Percentiles rank a stretch among this genome's conserved stretches.
phyloP scores from a whole-genome alignment of 2,888 invertebrate genomes.

The Diaperis boleti region DNA sequence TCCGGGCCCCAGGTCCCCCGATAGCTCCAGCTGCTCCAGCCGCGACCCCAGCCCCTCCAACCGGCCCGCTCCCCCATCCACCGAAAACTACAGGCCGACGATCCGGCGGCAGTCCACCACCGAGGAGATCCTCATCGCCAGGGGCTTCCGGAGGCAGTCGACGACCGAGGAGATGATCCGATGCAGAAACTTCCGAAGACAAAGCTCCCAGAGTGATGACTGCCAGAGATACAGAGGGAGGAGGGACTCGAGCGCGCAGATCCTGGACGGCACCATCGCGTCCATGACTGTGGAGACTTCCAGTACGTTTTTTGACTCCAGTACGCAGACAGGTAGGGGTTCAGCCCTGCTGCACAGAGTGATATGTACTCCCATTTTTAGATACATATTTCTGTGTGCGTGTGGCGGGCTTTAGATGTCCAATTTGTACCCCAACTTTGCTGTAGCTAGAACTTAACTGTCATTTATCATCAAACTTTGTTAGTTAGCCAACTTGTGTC shows the following conservation, averaged over 20 bases:
- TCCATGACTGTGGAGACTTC: constrained; percentile 95
- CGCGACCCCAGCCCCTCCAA: constrained; percentile 88
- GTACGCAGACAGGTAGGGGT: constrained; percentile 89
- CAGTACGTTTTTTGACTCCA: constrained; percentile 92
- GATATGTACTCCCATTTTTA: too few species aligned
- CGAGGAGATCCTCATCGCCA: constrained; percentile 90
- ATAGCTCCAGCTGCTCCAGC: constrained; percentile 84
- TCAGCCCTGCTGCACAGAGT: too few species aligned
- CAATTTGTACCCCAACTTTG: too few species aligned
- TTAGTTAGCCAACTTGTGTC: too few species aligned
- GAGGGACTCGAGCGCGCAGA: constrained; percentile 89
- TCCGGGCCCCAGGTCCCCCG: constrained; percentile 71
- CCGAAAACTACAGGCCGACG: constrained; percentile 75
- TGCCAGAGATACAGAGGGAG: constrained; percentile 73
- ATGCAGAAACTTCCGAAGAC: constrained; percentile 88
- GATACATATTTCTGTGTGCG: too few species aligned
- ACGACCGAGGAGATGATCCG: constrained; percentile 95
- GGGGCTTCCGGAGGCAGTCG: constrained; percentile 89
- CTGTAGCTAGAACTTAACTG: too few species aligned
- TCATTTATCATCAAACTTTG: too few species aligned
- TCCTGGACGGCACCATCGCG: constrained; percentile 90
- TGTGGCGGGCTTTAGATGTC: too few species aligned
- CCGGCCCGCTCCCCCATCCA: constrained; percentile 67
- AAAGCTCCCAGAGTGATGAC: constrained; percentile 81
- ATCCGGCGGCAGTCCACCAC: constrained; percentile 91